Evolutionary conservation across 2,888 invertebrate species (phyloP).

Genomic region (Steinernema scapterisci): DNA sequence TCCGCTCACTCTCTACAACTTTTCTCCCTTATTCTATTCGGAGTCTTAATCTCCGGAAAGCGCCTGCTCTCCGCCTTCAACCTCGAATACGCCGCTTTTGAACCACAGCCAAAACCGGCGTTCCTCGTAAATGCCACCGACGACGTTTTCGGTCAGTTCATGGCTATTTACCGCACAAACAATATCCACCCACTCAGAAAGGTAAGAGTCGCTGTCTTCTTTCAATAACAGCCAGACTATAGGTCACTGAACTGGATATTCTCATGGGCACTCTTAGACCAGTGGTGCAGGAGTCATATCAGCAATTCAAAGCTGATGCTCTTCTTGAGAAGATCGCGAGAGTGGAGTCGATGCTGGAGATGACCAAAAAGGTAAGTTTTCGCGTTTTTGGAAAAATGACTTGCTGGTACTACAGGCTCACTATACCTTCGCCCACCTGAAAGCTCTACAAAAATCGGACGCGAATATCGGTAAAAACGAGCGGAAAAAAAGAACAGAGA

Average conservation of each 20-base stretch:
- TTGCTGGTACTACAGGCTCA: slow-evolving; percentile 43
- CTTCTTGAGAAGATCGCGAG: slow-evolving; percentile 46
- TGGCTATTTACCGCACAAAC: slow-evolving; percentile 53
- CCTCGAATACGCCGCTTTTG: slow-evolving; percentile 34
- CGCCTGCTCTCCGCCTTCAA: not conserved
- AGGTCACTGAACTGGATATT: slow-evolving; percentile 53
- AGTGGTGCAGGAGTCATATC: slow-evolving; percentile 51
- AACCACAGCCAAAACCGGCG: slow-evolving; percentile 50
- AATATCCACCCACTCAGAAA: slow-evolving; percentile 47
- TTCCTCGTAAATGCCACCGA: slow-evolving; percentile 52
- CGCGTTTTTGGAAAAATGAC: too few species aligned
- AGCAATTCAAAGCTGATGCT: slow-evolving; percentile 48
- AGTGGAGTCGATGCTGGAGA: slow-evolving; percentile 49
- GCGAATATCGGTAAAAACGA: slow-evolving; percentile 46
- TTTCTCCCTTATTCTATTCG: not conserved
- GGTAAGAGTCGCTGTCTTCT: slow-evolving; percentile 38
- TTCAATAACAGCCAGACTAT: not conserved
- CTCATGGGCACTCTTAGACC: slow-evolving; percentile 49
- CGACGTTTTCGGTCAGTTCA: slow-evolving; percentile 52
- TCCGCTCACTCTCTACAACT: not conserved
- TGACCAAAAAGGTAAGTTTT: slow-evolving; percentile 50
- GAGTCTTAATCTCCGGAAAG: not conserved
- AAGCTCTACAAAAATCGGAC: slow-evolving; percentile 43
- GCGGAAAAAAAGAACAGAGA: slow-evolving; percentile 48
- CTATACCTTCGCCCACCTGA: slow-evolving; percentile 51